These are phyloP conservation scores for Mimas tiliae DNA, from an alignment of 2,888 invertebrate species.

Conservation along the genomic window DNA sequence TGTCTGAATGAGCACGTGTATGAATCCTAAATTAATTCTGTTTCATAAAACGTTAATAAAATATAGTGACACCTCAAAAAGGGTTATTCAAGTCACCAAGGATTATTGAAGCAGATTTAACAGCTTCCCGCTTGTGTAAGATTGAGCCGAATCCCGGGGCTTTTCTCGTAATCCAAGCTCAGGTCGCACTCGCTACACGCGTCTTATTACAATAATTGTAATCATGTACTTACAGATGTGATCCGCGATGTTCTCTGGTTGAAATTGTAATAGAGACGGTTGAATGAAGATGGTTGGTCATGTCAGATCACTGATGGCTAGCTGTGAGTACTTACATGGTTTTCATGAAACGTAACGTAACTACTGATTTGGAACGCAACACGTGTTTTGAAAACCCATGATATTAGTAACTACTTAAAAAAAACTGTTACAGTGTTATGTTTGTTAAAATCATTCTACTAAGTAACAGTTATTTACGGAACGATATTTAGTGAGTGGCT, in stretches of 20 bases:
- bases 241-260: not conserved
- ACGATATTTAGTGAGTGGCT: too few species aligned
- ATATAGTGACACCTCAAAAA: not conserved
- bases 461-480: too few species aligned
- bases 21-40: too few species aligned
- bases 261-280: not conserved
- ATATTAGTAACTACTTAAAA: too few species aligned
- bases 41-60: not conserved
- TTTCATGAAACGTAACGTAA: too few species aligned
- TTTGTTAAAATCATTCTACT: too few species aligned
- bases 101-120: slow-evolving; percentile 19
- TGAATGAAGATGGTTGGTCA: not conserved
- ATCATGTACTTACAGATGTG: not conserved
- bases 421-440: too few species aligned
- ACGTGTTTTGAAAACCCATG: too few species aligned
- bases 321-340: not conserved
- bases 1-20: too few species aligned
- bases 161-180: not conserved
- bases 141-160: not conserved
- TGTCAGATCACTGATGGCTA: not conserved
- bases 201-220: slow-evolving; percentile 6
- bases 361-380: not conserved
- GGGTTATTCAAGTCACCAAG: slow-evolving; percentile 4
- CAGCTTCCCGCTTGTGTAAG: slow-evolving; percentile 16
- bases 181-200: not conserved